phyloP scores from a whole-genome alignment of 2,888 invertebrate genomes.

The Ormyrus labotus region DNA sequence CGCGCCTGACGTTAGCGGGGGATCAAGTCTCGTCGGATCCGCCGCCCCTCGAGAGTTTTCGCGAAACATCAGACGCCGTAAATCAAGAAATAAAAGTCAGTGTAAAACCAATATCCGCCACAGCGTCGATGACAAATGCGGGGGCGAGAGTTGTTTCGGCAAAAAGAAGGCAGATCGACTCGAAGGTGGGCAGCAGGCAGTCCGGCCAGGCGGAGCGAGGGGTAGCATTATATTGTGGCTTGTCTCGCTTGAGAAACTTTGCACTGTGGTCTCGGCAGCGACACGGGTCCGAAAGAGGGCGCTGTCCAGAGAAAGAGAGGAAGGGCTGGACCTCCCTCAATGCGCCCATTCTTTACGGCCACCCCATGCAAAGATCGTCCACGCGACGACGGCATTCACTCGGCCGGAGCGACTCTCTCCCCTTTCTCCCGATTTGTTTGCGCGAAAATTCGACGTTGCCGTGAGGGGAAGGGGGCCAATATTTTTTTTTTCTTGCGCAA shows the following conservation, averaged over 20 bases:
- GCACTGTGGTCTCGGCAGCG: conserved; percentile 67
- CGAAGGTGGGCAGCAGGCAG: conserved; percentile 45
- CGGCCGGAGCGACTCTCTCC: background rate
- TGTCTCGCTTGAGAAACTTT: conserved; percentile 73
- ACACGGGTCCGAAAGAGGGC: conserved; percentile 52
- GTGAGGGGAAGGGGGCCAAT: too few species aligned
- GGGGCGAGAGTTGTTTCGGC: conserved; percentile 41
- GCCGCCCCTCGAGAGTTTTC: background rate
- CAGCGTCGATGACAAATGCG: conserved; percentile 49
- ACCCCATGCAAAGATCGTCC: conserved; percentile 69
- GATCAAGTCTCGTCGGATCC: conserved; percentile 21
- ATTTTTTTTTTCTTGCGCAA: too few species aligned
- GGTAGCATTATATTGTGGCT: conserved; percentile 72
- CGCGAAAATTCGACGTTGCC: background rate
- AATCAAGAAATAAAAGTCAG: conserved; percentile 42
- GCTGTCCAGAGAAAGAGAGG: conserved; percentile 21
- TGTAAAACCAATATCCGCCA: conserved; percentile 11
- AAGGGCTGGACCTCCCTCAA: conserved; percentile 61
- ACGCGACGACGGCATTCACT: conserved; percentile 61
- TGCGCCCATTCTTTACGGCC: conserved; percentile 71
- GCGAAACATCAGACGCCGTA: background rate
- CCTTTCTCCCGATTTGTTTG: conserved; percentile 2
- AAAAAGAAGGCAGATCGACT: conserved; percentile 21
- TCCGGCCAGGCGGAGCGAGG: conserved; percentile 32
- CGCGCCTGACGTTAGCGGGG: conserved; percentile 10